Evolutionary conservation across 2,797 vertebrate genomes (phyloP).

Genomic region (Nyctalus aviator): DNA sequence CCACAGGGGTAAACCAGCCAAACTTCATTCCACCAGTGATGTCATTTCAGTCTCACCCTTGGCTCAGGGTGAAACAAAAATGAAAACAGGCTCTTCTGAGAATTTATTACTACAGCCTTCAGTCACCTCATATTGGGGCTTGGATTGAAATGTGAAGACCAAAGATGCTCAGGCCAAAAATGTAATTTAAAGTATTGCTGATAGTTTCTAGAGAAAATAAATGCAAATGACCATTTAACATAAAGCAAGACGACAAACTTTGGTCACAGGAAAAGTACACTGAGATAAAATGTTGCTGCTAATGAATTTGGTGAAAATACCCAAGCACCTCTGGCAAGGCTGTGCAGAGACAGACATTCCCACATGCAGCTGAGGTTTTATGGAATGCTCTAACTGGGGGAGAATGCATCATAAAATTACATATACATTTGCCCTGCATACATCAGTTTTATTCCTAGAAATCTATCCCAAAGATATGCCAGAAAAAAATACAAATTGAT

Average conservation of each 20-base stretch:
- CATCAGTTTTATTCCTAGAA: not conserved
- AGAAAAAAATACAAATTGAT: not conserved
- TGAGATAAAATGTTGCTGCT: not conserved
- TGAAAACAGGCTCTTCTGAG: not conserved
- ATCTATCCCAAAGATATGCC: not conserved
- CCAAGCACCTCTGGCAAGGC: not conserved
- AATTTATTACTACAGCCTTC: not conserved
- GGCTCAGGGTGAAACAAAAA: not conserved
- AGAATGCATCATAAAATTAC: not conserved
- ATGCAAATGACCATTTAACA: not conserved
- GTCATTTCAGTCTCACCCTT: not conserved
- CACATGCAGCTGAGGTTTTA: not conserved
- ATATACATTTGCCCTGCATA: not conserved
- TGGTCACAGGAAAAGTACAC: not conserved
- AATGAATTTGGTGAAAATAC: not conserved
- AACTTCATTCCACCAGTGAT: not conserved
- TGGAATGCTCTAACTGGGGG: not conserved
- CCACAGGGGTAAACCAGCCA: not conserved
- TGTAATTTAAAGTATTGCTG: slow-evolving; percentile 30
- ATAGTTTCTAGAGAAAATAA: slow-evolving; percentile 9
- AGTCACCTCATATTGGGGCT: not conserved
- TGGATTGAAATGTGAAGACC: slow-evolving; percentile 44
- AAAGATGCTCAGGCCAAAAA: slow-evolving; percentile 23
- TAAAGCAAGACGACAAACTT: slow-evolving; percentile 1
- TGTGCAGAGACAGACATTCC: not conserved